phyloP scores from a whole-genome alignment of 2,113 vertebrate species.

The Tilapia sparmanii region DNA sequence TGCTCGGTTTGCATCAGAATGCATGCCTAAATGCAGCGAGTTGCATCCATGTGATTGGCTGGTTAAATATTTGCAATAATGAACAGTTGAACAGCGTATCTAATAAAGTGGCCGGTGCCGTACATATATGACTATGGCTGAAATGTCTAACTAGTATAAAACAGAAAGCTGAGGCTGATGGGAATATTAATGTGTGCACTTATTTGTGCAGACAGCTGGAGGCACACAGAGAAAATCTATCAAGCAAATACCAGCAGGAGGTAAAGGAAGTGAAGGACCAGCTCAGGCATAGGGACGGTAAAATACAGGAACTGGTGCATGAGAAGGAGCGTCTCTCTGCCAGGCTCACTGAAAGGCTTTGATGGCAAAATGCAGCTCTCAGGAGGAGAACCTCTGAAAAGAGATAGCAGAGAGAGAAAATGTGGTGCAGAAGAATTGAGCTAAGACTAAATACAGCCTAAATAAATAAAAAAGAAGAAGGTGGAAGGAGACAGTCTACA shows the following conservation, averaged over 20 bases:
- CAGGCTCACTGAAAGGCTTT: neutral
- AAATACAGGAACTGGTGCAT: neutral
- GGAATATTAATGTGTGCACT: neutral
- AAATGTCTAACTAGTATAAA: neutral
- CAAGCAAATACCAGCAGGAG: neutral
- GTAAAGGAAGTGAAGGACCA: neutral
- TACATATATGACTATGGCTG: neutral
- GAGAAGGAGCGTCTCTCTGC: neutral
- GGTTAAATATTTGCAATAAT: neutral
- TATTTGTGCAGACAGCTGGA: neutral
- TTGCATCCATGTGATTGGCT: neutral
- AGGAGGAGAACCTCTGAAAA: neutral
- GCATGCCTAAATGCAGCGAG: neutral
- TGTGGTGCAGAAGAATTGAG: neutral
- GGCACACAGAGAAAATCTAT: neutral
- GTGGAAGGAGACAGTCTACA: neutral
- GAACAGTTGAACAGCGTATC: accelerated
- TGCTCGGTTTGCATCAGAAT: neutral
- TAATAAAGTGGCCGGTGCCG: neutral
- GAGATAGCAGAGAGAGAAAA: neutral
- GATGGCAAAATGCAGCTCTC: neutral
- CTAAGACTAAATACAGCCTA: neutral
- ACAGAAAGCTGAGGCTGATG: neutral
- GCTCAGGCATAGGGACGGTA: neutral
- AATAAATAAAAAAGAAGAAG: neutral